Evolutionary conservation across 2,888 invertebrate species (phyloP), one percentile per base, ranked within the genome.

Genomic region (Brachynemurus nebulosus): DNA sequence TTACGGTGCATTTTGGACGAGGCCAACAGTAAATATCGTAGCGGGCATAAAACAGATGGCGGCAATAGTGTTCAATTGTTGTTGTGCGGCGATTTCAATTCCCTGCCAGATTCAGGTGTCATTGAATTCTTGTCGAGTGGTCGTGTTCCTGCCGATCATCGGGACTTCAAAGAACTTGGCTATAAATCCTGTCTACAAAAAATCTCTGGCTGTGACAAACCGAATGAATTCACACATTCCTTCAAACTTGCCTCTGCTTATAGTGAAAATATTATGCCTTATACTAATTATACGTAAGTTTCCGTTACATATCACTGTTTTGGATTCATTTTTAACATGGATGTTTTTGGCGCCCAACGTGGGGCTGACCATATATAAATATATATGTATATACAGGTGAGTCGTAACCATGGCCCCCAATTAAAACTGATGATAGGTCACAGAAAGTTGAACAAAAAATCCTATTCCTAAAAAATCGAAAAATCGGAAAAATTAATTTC

Each of bases 81-180:
- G 55, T 72, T 98, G 47, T 97, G 97, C 65, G 97, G 97, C 35
- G 98, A 98, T 71, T 90, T 98, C 63, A 98, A 98, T 72, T 97
- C 97, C 30, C 69, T 97, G 57, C 98, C 97, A 36, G 91, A 96
- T 61, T 97, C 96, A 53, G 92, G 97, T 56, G 97, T 98, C 42
- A 83, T 95, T 50, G 97, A 98, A 70, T 98, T 89, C 69, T 72
- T 98, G 51, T 83, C 86, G 52, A 78, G 86, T 42, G 93, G 96
- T 1, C 80, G 86, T 48, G 91, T 98, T 44, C 76, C 86, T 17
- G 75, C 86, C 48, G 89, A 89, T 60, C 98, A 98, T 68, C 78
- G 81, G 53, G 98, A 98, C 67, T 96, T 98, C 69, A 96, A 96
- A 67, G 90, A 89, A 61, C 78, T 96, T 51, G 86, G 86, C 50